Base-by-base conservation (phyloP, 1,140 invertebrate species). In the Solenopsis fugax region DNA sequence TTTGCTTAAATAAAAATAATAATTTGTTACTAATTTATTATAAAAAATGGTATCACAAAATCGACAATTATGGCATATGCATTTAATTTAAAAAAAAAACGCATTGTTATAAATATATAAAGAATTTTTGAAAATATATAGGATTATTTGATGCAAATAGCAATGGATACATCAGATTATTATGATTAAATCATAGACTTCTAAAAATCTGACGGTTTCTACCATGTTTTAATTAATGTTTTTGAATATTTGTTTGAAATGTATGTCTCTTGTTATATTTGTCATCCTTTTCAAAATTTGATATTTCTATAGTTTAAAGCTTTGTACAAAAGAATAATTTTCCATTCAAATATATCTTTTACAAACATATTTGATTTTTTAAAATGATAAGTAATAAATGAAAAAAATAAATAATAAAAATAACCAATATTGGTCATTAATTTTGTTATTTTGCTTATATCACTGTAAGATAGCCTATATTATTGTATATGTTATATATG, bases 1-100 rank as follows among this genome's bases (percentile, higher is more conserved):
- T 50, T 1, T 10, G 41, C 13, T 86, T 76, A 75, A 75, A 37
- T 34, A 73, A 21, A 78, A 69, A 81, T 21, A 77, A 82, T 41
- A 72, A 60, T 48, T 24, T 73, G 13, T 73, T 48, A 4, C 24
- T 58, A 82, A 82, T 72, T 54, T 48, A 7, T 64, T 62, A 41
- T 18, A 80, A 73, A 84, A 82, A 18, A 50, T 24, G 4, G 29
- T 34, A n/a, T 18, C 2, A 80, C 4, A 77, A 24, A 37, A 60
- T 29, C 29, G 12, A 78, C 50, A 78, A n/a, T 41, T 24, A 13
- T 75, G 7, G 0, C 34, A 24, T 10, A 50, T 6, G 24, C 29
- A 29, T 52, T 65, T 37, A 16, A 5, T 3, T 4, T 29, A 29
- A 69, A 48, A 77, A 77, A 77, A 62, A 62, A 62, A 34, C 41